phyloP scores from a whole-genome alignment of 1,140 invertebrate genomes.

The Teleogryllus occipitalis region DNA sequence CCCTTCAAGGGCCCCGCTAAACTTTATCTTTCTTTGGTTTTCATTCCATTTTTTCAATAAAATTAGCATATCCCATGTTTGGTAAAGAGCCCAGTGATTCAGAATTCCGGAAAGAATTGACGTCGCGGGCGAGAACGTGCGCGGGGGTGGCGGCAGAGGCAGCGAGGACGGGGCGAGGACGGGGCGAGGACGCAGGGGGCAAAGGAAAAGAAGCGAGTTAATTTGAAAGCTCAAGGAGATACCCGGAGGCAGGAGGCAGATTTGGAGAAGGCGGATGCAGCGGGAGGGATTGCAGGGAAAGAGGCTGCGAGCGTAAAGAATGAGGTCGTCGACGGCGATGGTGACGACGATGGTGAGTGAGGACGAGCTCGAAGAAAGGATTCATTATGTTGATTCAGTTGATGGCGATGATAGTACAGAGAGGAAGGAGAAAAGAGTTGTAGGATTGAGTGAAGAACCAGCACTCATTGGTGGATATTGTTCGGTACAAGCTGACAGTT shows the following conservation, averaged over 20 bases:
- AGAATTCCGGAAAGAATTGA: neutral
- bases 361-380: no score
- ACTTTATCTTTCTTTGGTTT: constrained; percentile 1
- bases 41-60: neutral
- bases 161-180: neutral
- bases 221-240: neutral
- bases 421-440: no score
- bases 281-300: no score
- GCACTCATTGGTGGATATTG: no score
- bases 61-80: constrained; percentile 2
- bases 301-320: no score
- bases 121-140: neutral
- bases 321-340: no score
- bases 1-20: neutral
- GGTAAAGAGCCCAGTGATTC: neutral
- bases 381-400: no score
- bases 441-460: no score
- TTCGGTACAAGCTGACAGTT: no score
- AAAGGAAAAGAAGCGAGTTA: neutral
- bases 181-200: neutral
- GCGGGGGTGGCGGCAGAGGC: no score
- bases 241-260: neutral
- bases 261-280: neutral
- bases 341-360: no score
- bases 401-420: no score